Conservation (phyloP, 2,113 vertebrate species). For the Notarius quadriscutis region DNA sequence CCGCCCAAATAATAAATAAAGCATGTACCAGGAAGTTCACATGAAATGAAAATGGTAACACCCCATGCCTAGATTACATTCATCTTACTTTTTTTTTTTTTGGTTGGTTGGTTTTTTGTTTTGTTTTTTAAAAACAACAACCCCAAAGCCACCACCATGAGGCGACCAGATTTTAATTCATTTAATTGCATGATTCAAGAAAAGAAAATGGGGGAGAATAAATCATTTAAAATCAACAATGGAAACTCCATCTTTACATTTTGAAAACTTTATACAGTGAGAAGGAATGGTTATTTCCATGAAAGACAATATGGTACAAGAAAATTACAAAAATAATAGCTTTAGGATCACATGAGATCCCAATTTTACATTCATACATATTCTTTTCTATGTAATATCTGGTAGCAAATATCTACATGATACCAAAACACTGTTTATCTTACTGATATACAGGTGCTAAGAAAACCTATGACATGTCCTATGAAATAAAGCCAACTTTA, state of each 20-base stretch:
- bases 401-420: conserved; percentile 68
- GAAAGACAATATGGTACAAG: conserved; percentile 77
- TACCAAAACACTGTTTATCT: conserved; percentile 57
- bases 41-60: background rate
- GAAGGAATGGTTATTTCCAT: conserved; percentile 78
- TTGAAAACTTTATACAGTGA: conserved; percentile 63
- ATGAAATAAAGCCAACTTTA: conserved; percentile 73
- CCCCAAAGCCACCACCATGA: background rate
- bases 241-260: conserved; percentile 44
- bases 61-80: background rate
- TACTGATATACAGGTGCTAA: conserved; percentile 58
- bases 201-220: conserved; percentile 25
- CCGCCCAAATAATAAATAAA: too few species aligned
- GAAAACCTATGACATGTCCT: conserved; percentile 59
- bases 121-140: background rate
- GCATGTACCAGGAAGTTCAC: background rate
- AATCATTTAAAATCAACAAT: conserved; percentile 43
- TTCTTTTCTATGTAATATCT: conserved; percentile 11
- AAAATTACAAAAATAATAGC: conserved; percentile 95
- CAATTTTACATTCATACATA: conserved; percentile 63
- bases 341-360: conserved; percentile 65
- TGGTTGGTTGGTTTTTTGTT: too few species aligned
- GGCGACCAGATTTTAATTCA: conserved; percentile 45
- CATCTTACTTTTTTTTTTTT: background rate
- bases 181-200: conserved; percentile 46